These are phyloP conservation scores for Chlorops oryzae DNA, from an alignment of 1,140 invertebrate genomes.

Conservation along the genomic window DNA sequence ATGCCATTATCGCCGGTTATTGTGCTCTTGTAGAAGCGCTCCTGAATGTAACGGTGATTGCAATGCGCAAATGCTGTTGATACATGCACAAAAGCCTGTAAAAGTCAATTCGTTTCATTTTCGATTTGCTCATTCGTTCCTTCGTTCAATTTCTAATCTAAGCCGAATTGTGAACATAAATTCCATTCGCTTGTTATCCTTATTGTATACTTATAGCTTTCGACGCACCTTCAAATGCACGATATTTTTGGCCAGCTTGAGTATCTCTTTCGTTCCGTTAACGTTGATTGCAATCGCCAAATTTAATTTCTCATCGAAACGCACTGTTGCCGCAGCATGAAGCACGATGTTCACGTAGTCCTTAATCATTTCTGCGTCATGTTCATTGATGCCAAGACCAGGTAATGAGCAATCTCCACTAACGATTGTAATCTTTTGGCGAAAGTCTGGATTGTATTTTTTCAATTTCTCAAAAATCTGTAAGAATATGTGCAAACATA, in stretches of 20 bases:
- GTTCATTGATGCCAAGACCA: conserved; percentile 61
- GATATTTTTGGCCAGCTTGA: conserved; percentile 56
- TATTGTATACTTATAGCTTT: too few species aligned
- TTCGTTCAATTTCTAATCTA: too few species aligned
- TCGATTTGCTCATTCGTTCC: too few species aligned
- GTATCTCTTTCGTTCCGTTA: conserved; percentile 58
- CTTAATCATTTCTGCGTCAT: conserved; percentile 50
- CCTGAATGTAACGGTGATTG: conserved; percentile 56
- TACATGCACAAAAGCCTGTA: conserved; percentile 64
- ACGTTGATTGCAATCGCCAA: conserved; percentile 58
- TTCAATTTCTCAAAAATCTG: conserved; percentile 56
- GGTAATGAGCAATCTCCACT: conserved; percentile 56
- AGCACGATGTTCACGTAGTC: conserved; percentile 67
- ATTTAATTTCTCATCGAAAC: conserved; percentile 79
- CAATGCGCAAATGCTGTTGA: conserved; percentile 72
- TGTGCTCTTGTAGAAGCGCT: conserved; percentile 67
- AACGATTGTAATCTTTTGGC: conserved; percentile 55
- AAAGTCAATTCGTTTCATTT: too few species aligned
- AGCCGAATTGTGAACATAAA: too few species aligned
- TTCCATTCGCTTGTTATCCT: too few species aligned
- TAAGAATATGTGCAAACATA: neutral
- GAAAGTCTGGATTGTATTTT: conserved; percentile 54
- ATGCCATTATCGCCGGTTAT: conserved; percentile 65
- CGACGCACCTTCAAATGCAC: conserved; percentile 53
- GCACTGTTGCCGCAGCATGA: conserved; percentile 81